phyloP scores from a whole-genome alignment of 1,140 invertebrate genomes.

The Drosophila oshimai region DNA sequence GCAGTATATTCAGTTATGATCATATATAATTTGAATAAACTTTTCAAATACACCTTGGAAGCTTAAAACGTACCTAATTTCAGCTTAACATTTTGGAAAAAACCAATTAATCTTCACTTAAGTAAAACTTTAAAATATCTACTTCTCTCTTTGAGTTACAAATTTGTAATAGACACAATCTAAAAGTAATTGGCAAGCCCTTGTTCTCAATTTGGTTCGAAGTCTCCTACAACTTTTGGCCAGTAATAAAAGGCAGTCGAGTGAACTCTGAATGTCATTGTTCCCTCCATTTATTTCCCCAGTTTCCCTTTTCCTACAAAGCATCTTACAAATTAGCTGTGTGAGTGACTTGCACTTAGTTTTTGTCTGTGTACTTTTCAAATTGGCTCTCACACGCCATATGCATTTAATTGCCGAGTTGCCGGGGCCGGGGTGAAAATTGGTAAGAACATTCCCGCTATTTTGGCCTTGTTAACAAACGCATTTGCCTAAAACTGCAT shows the following conservation, averaged over 20 bases:
- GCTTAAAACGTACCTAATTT: too few species aligned
- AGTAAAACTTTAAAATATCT: neutral
- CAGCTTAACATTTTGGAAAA: too few species aligned
- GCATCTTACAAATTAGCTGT: conserved; percentile 69
- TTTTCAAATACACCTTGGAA: too few species aligned
- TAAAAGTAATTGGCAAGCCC: conserved; percentile 25
- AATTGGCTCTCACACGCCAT: conserved; percentile 80
- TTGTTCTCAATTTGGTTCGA: conserved; percentile 10
- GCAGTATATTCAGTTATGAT: too few species aligned
- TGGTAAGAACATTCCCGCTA: neutral
- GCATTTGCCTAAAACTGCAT: conserved; percentile 65
- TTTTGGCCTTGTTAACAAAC: conserved; percentile 70
- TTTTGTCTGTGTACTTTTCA: conserved; percentile 72
- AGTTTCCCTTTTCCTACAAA: neutral
- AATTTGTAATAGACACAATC: too few species aligned
- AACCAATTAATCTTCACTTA: conserved; percentile 20
- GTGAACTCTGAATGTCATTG: conserved; percentile 51
- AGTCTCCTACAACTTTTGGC: too few species aligned
- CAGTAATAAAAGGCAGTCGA: conserved; percentile 50
- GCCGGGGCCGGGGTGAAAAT: neutral
- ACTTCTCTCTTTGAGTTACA: too few species aligned
- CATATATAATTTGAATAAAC: too few species aligned
- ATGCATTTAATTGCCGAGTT: conserved; percentile 72
- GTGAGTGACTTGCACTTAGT: conserved; percentile 70
- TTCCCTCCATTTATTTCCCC: neutral